Evolutionary conservation across 2,797 vertebrate species (phyloP).

Genomic region (Myotis planiceps): DNA sequence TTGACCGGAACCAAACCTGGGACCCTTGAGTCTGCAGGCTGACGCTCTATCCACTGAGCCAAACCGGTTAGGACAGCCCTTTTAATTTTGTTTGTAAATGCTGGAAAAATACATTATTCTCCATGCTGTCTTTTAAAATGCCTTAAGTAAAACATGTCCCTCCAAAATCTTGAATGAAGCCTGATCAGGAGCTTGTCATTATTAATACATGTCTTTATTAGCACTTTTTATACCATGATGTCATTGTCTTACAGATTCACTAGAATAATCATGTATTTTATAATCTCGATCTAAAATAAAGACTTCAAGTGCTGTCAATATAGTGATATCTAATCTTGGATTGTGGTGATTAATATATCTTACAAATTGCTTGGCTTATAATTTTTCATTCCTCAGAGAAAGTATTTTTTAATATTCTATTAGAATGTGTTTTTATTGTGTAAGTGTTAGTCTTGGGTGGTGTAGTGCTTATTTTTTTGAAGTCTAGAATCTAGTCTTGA

Average conservation of each 20-base stretch:
- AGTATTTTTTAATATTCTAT: conserved; percentile 20
- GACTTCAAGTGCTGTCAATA: not conserved
- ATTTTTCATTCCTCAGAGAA: conserved; percentile 7
- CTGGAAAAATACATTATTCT: not conserved
- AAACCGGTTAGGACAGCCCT: not conserved
- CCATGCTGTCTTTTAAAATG: conserved; percentile 31
- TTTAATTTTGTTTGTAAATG: conserved; percentile 40
- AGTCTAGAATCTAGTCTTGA: not conserved
- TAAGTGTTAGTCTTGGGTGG: not conserved
- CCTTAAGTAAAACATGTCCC: not conserved
- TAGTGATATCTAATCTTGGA: not conserved
- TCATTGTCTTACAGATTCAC: conserved; percentile 10
- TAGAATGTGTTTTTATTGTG: not conserved
- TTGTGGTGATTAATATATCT: conserved; percentile 11
- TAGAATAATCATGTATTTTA: conserved; percentile 6
- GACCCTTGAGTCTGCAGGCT: no score
- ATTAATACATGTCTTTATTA: not conserved
- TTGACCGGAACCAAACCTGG: no score
- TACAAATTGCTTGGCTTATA: conserved; percentile 13
- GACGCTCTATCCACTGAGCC: no score
- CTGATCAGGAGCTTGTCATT: not conserved
- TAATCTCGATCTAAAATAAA: conserved; percentile 42
- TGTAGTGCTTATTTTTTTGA: not conserved
- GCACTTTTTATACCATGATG: not conserved
- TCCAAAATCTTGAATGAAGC: not conserved